These are phyloP conservation scores for Eupleurogrammus muticus DNA, from an alignment of 2,797 vertebrate species.

Conservation along the genomic window DNA sequence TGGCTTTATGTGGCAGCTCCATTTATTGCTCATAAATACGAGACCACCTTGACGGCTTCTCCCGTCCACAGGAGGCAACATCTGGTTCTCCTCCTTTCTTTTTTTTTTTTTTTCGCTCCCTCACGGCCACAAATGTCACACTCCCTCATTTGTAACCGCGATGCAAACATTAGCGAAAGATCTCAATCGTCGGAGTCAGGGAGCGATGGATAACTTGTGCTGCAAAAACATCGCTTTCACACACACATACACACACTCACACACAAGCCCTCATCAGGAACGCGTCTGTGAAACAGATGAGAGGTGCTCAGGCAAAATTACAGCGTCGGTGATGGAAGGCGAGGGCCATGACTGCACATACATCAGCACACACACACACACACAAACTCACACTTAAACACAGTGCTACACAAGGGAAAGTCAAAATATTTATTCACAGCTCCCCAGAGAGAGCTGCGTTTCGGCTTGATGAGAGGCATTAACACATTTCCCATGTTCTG, in stretches of 20 bases:
- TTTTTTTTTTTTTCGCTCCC: neutral
- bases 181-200: constrained; percentile 65
- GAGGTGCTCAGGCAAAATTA: constrained; percentile 65
- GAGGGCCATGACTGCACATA: constrained; percentile 31
- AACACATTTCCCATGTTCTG: constrained; percentile 48
- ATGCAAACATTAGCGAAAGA: constrained; percentile 59
- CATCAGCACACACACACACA: constrained; percentile 43
- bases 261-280: constrained; percentile 43
- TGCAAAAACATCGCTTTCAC: constrained; percentile 25
- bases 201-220: constrained; percentile 61
- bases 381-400: constrained; percentile 23
- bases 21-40: constrained; percentile 41
- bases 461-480: constrained; percentile 58
- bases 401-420: constrained; percentile 50
- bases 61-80: constrained; percentile 40
- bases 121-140: constrained; percentile 13
- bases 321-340: constrained; percentile 43
- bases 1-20: constrained; percentile 39
- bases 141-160: constrained; percentile 63
- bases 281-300: constrained; percentile 59
- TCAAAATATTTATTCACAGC: constrained; percentile 73
- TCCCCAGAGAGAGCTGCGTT: constrained; percentile 58
- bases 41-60: constrained; percentile 52
- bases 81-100: constrained; percentile 20
- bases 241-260: constrained; percentile 12